These are phyloP conservation scores for Busseola fusca DNA, from an alignment of 2,888 invertebrate genomes.

Conservation along the genomic window DNA sequence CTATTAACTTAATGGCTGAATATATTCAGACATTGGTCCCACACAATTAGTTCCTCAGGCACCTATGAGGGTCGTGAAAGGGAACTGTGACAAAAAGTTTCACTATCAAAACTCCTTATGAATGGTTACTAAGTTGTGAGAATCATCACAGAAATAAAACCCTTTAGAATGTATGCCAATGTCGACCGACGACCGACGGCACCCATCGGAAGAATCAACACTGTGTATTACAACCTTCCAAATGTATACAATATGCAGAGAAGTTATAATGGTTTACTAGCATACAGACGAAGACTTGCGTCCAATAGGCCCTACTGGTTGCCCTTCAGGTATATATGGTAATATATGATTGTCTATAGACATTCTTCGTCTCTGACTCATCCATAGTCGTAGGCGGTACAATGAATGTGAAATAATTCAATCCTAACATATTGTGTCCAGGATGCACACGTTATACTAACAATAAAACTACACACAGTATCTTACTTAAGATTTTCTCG, in stretches of 20 bases:
- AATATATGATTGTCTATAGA: not conserved
- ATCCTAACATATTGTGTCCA: conserved; percentile 18
- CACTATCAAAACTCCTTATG: not conserved
- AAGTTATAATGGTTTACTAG: not conserved
- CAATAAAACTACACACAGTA: conserved; percentile 9
- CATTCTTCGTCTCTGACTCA: conserved; percentile 11
- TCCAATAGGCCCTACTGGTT: not conserved
- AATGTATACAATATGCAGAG: not conserved
- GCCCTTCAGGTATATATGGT: too few species aligned
- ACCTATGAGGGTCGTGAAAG: conserved; percentile 21
- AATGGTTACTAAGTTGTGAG: conserved; percentile 11
- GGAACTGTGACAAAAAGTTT: conserved; percentile 15
- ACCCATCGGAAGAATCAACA: not conserved
- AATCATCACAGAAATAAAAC: conserved; percentile 11
- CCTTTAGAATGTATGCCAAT: not conserved
- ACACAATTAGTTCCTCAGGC: conserved; percentile 18
- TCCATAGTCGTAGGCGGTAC: conserved; percentile 1
- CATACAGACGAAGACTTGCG: not conserved
- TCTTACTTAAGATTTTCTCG: conserved; percentile 19
- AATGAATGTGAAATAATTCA: conserved; percentile 21
- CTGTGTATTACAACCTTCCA: not conserved
- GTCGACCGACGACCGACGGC: not conserved
- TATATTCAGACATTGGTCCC: not conserved
- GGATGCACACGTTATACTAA: conserved; percentile 8
- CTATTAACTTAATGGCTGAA: conserved; percentile 6